Base-by-base conservation (phyloP, 2,797 vertebrate species). In the Petrocephalus schoutedeni region DNA sequence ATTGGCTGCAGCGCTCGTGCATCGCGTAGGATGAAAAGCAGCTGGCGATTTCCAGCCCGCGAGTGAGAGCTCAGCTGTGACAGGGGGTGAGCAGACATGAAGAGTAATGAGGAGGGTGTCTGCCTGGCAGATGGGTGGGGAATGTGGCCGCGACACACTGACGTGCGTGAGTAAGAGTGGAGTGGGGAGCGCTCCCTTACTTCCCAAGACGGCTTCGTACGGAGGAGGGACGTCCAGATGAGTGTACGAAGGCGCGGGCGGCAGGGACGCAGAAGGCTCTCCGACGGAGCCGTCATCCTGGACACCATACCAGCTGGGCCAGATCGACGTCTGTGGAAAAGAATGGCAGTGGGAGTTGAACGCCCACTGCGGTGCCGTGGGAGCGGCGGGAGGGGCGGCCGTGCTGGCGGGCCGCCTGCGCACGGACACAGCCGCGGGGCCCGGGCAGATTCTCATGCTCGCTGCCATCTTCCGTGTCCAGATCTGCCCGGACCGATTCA, bases 201-300 rank as follows among this genome's bases (percentile, higher is more conserved):
- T 95, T 95, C 95, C 94, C 87, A 96, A 96, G 87, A 97, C 94
- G 0, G 95, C 95, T 90, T 97, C 96, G 57, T 97, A 97, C 9
- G 96, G 96, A 51, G 96, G 96, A 74, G 96, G 96, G 93, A 96
- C 95, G 91, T 97, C 96, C 89, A 96, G 91, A 51, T 96, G 95
- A 88, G 96, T 95, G 91, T 95, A 95, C 71, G 96, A 96, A 2
- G 94, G 92, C n/a, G 95, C 93, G n/a, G 95, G 95, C 36, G 96
- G 95, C 77, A 95, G 91, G 8, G 95, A 91, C 41, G 95, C 90
- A 32, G 96, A 94, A 16, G 96, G 95, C 91, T 97, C 96, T 2
- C 96, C 96, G 61, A 95, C 92, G 0, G 96, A 96, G 87, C 93
- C 91, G 71, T 97, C 96, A 16, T 97, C 96, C 91, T 96, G 95